Conservation (phyloP, 2,113 vertebrate species). For the Oophaga pumilio region DNA sequence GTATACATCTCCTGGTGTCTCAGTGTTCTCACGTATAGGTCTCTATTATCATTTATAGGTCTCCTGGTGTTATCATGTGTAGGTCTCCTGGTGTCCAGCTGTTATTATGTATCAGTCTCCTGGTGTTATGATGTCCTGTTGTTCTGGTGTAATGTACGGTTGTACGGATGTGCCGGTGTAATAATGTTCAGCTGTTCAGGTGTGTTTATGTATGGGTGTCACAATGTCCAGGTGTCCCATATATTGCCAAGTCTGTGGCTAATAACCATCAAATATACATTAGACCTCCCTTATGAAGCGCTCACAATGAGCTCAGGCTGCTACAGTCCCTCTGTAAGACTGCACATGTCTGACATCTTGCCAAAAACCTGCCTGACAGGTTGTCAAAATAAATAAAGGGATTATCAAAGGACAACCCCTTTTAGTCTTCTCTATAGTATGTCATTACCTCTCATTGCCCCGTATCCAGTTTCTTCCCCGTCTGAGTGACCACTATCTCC, state of each 20-base stretch:
- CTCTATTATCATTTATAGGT: background rate
- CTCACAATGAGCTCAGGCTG: too few relatives aligned
- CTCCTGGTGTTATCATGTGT: background rate
- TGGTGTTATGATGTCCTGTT: background rate
- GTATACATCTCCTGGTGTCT: background rate
- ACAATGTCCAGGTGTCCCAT: background rate
- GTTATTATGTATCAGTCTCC: background rate
- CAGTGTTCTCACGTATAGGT: background rate
- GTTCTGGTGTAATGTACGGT: background rate
- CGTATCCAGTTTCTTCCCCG: too few relatives aligned
- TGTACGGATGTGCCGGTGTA: background rate
- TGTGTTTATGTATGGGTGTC: background rate
- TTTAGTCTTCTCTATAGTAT: too few relatives aligned
- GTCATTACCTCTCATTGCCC: too few relatives aligned
- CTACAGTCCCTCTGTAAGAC: too few relatives aligned
- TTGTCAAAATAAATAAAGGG: too few relatives aligned
- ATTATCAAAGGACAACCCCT: background rate
- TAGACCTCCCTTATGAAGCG: background rate
- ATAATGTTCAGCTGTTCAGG: background rate
- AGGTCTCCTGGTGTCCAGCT: background rate
- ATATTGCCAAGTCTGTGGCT: background rate
- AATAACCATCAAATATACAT: background rate
- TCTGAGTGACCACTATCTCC: too few relatives aligned
- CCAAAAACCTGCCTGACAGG: too few relatives aligned
- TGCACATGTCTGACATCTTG: too few relatives aligned